Conservation (phyloP, 1,140 invertebrate genomes). For the Whitmania pigra region DNA sequence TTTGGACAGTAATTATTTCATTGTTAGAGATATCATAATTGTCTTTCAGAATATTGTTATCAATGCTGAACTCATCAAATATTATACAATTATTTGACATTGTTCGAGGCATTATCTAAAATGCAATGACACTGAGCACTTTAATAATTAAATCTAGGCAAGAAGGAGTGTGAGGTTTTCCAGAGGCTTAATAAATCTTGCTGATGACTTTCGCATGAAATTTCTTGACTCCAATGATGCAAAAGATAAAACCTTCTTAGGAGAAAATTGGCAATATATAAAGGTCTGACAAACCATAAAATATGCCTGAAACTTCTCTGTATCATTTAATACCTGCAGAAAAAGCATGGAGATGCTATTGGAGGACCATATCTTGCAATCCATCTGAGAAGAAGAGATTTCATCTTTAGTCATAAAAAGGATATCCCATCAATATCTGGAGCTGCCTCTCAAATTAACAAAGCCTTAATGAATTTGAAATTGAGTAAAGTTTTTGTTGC, state of each 20-base stretch:
- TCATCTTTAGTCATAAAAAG: constrained; percentile 53
- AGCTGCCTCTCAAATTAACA: constrained; percentile 58
- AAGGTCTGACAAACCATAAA: constrained; percentile 40
- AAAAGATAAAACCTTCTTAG: constrained; percentile 49
- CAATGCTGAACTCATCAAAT: not conserved
- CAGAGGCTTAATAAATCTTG: constrained; percentile 54
- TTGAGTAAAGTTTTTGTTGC: constrained; percentile 63
- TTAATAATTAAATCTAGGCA: constrained; percentile 28
- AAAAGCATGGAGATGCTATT: constrained; percentile 38
- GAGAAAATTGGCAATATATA: constrained; percentile 52
- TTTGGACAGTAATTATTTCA: constrained; percentile 31
- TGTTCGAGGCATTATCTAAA: not conserved
- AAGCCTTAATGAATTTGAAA: constrained; percentile 48
- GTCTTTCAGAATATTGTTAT: not conserved
- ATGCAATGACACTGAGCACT: no score
- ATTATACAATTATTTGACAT: not conserved
- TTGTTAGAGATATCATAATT: not conserved
- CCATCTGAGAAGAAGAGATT: constrained; percentile 74
- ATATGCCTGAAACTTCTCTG: not conserved
- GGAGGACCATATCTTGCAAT: constrained; percentile 66
- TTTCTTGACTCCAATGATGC: constrained; percentile 58
- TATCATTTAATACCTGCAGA: constrained; percentile 22
- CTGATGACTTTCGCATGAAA: constrained; percentile 55
- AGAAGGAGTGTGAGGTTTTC: constrained; percentile 81
- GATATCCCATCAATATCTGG: constrained; percentile 58